Evolutionary conservation across 2,888 invertebrate species (phyloP).

Genomic region (Hylaea fasciaria): DNA sequence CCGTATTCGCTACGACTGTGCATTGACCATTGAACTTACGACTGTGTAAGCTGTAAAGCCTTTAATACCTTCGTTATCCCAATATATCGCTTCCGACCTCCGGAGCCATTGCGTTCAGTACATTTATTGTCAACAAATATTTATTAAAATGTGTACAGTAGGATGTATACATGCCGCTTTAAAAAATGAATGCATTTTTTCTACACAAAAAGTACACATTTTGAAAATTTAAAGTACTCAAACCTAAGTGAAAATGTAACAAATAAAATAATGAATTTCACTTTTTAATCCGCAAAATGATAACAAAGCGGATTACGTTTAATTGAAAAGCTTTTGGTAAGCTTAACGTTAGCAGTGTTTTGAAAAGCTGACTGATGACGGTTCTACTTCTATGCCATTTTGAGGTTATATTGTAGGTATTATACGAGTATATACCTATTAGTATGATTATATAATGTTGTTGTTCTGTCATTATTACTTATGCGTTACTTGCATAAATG

Average conservation of each 20-base stretch:
- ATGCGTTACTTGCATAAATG: no score
- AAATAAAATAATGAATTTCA: slow-evolving; percentile 31
- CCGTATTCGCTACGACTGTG: slow-evolving; percentile 18
- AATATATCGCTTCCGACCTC: slow-evolving; percentile 24
- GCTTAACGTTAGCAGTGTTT: slow-evolving; percentile 34
- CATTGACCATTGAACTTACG: slow-evolving; percentile 29
- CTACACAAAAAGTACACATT: background rate
- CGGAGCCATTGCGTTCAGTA: slow-evolving; percentile 3
- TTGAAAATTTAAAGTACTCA: no score
- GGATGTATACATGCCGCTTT: no score
- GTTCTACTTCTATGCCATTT: background rate
- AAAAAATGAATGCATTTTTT: no score
- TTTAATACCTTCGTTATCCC: slow-evolving; percentile 24
- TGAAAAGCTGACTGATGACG: slow-evolving; percentile 34
- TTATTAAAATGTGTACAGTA: background rate
- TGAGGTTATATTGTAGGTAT: background rate
- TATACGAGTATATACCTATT: no score
- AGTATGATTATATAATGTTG: no score
- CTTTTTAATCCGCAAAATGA: slow-evolving; percentile 37
- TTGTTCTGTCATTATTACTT: no score
- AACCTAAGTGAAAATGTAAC: slow-evolving; percentile 8
- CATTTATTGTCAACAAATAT: background rate
- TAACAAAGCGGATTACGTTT: slow-evolving; percentile 42
- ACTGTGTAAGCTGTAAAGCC: slow-evolving; percentile 32
- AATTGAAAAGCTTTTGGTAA: slow-evolving; percentile 43